Conservation (phyloP, 2,888 invertebrate genomes). For the Phlogophora meticulosa region DNA sequence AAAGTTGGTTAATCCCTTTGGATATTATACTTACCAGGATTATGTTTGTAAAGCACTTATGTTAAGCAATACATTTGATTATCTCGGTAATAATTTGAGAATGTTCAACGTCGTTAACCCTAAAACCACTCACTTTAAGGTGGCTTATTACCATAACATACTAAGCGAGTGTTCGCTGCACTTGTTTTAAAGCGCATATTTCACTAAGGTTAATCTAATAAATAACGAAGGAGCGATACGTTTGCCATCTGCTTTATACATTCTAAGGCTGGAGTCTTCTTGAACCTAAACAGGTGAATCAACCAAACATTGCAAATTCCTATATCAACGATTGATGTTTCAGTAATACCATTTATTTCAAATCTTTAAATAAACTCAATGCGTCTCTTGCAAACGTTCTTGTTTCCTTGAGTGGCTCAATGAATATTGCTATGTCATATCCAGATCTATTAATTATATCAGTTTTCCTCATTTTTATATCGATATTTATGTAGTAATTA, state of each 20-base stretch:
- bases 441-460: background rate
- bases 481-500: background rate
- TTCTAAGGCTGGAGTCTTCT: conserved; percentile 3
- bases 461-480: conserved; percentile 31
- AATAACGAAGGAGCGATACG: conserved; percentile 9
- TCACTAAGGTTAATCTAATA: conserved; percentile 23
- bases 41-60: conserved; percentile 31
- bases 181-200: conserved; percentile 15
- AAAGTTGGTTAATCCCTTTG: conserved; percentile 11
- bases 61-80: conserved; percentile 22
- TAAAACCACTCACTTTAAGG: conserved; percentile 41
- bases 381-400: background rate
- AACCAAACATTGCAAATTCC: conserved; percentile 8
- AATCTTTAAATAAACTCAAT: background rate
- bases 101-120: conserved; percentile 52
- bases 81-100: conserved; percentile 39
- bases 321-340: conserved; percentile 15
- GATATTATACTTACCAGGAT: conserved; percentile 10
- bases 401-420: conserved; percentile 5
- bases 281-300: conserved; percentile 6
- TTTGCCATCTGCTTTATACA: conserved; percentile 23
- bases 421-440: conserved; percentile 23
- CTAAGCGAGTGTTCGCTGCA: conserved; percentile 8
- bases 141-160: conserved; percentile 17
- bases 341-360: background rate